Base-by-base conservation (phyloP, 2,797 vertebrate genomes). In the Neosilurus hyrtlii region DNA sequence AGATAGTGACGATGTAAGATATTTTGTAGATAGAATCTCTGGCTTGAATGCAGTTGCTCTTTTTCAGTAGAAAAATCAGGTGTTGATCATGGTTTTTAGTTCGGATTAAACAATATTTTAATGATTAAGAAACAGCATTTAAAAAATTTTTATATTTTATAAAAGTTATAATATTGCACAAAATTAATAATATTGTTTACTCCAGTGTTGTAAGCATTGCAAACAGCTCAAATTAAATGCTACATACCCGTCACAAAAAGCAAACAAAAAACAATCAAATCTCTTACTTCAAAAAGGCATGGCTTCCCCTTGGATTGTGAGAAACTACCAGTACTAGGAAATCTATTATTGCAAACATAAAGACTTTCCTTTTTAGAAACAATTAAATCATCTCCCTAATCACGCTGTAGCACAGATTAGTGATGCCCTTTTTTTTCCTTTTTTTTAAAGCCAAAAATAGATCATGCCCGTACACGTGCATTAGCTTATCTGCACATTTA, bases 1-100 rank as follows among this genome's bases (percentile, higher is more conserved):
- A 92, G 90, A 91, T 88, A 82, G 87, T 91, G 89, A 82, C 88
- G 75, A 30, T 1, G 43, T 8, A 43, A 43, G 43, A 43, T 43
- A 43, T 79, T 84, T 85, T 76, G 80, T 59, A 66, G 51, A 43
- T 74, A 63, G 15, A 73, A 67, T 52, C 63, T 67, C 15, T 15
- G 61, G 30, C 49, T 78, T 63, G 56, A 79, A 37, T 63, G 20
- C 66, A 72, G 59, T 59, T 43, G 20, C 30, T 43, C 30, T 59
- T 37, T 78, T 22, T 63, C 7, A 51, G 1, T 51, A 51, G 59
- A 16, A 11, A 52, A 51, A 52, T 24, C 12, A 49, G 35, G 18
- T 70, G 22, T 70, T 9, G 35, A 43, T 2, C 9, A 71, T 51
- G 24, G 68, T 5, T 71, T 73, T 73, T 15, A n/a, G 11, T 26